A percentile compares a stretch with the other conserved stretches of the same genome.
Evolutionary conservation across 2,797 vertebrate species (phyloP).

Genomic region (Brotula barbata): DNA sequence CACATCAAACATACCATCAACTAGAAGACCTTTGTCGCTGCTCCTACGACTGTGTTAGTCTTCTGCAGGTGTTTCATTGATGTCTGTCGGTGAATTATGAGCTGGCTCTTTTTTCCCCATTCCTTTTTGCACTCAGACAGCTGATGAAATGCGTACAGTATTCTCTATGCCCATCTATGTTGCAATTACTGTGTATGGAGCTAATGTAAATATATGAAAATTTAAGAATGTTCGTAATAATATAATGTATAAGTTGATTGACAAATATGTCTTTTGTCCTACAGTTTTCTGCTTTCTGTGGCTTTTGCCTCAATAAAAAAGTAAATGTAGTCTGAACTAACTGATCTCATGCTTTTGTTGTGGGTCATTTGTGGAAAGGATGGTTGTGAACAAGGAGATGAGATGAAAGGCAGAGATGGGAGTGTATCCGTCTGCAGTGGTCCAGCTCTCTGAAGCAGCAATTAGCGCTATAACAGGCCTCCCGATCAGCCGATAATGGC

Average conservation of each 20-base stretch:
- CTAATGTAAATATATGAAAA: conserved; percentile 49
- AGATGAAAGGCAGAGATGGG: conserved; percentile 51
- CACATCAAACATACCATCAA: conserved; percentile 53
- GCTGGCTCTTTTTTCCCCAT: conserved; percentile 5
- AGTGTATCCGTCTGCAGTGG: conserved; percentile 67
- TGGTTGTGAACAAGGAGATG: conserved; percentile 29
- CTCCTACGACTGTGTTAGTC: conserved; percentile 34
- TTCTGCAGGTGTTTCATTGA: conserved; percentile 66
- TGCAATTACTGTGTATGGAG: conserved; percentile 5
- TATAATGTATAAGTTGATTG: conserved; percentile 10
- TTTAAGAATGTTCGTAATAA: conserved; percentile 23
- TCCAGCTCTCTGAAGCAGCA: conserved; percentile 83
- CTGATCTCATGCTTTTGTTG: conserved; percentile 13
- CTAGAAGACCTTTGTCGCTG: conserved; percentile 33
- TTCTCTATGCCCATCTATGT: conserved; percentile 5
- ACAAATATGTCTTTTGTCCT: neutral
- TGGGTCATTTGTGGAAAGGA: conserved; percentile 28
- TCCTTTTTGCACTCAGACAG: conserved; percentile 11
- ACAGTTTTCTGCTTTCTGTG: conserved; percentile 1
- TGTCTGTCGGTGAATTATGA: conserved; percentile 38
- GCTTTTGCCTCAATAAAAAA: conserved; percentile 13
- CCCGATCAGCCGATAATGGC: conserved; percentile 87
- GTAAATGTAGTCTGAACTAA: conserved; percentile 35
- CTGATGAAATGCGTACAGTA: conserved; percentile 9
- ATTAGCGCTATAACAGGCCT: conserved; percentile 88